Percentiles rank a stretch among this genome's conserved stretches.
These are phyloP conservation scores for Anthopleura sola DNA, from an alignment of 64 coral and sea anemone genomes.

Conservation along the genomic window DNA sequence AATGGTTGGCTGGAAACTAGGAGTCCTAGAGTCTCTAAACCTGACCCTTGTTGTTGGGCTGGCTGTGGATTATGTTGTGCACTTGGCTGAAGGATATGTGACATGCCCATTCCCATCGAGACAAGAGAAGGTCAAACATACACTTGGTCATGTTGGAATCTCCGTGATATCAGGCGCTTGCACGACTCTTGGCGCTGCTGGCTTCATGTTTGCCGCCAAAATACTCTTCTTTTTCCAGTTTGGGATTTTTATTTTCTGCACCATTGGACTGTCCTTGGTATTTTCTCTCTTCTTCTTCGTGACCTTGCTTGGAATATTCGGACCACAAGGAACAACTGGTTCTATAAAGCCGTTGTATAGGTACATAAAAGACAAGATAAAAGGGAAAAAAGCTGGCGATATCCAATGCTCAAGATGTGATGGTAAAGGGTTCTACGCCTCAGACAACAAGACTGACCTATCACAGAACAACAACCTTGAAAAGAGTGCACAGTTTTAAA, in stretches of 20 bases:
- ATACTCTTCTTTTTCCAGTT: slow-evolving; percentile 67
- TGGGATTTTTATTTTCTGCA: slow-evolving; percentile 58
- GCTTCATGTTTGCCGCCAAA: slow-evolving; percentile 54
- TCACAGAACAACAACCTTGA: background rate
- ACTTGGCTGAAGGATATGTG: slow-evolving; percentile 58
- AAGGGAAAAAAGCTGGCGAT: slow-evolving; percentile 13
- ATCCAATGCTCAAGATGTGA: slow-evolving; percentile 32
- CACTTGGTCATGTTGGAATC: slow-evolving; percentile 52
- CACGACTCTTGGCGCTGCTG: slow-evolving; percentile 45
- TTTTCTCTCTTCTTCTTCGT: slow-evolving; percentile 52
- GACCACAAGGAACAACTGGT: slow-evolving; percentile 41
- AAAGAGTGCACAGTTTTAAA: background rate
- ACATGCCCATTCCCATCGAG: background rate
- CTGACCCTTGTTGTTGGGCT: slow-evolving; percentile 62
- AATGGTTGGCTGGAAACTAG: slow-evolving; percentile 63
- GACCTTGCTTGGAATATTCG: slow-evolving; percentile 22
- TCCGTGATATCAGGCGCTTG: slow-evolving; percentile 68
- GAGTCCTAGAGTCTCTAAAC: slow-evolving; percentile 57
- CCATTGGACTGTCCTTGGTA: slow-evolving; percentile 45
- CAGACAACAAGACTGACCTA: background rate
- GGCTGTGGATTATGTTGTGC: slow-evolving; percentile 70
- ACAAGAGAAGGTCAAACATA: slow-evolving; percentile 33
- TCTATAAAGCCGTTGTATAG: slow-evolving; percentile 13
- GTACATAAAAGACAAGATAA: slow-evolving; percentile 18
- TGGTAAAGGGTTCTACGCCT: slow-evolving; percentile 45